Base-by-base conservation (phyloP, 2,113 vertebrate species). In the Carollia perspicillata region DNA sequence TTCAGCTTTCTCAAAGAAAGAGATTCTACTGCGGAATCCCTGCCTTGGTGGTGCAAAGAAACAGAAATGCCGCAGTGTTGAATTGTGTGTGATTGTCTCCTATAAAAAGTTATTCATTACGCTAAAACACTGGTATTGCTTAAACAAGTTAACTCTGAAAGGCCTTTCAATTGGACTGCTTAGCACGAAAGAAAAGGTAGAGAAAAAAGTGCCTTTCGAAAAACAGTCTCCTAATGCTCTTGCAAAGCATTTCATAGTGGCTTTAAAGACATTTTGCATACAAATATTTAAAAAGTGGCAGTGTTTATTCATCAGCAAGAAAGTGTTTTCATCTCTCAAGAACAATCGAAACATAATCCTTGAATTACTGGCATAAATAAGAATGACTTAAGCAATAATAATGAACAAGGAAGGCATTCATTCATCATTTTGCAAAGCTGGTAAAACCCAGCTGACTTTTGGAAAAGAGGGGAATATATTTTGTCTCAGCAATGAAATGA, bases 1-100 rank as follows among this genome's bases (percentile, higher is more conserved):
- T 98, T 98, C 98, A 98, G 98, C 98, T 98, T 99, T 99, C 98
- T 98, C 98, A 99, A 98, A 99, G 99, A 99, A 98, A 99, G 98
- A 99, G 98, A 96, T 98, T 98, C 98, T 98, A 98, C 98, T 97
- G 91, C 94, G 95, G 98, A 98, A 98, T 98, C 98, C 98, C 80
- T 2, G 96, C 98, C 96, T 93, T 98, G 98, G 96, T 88, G 96
- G 92, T 68, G 97, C 98, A 96, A 97, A 98, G 98, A 98, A 97
- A 98, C 94, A 98, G 98, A 98, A 98, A 98, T 98, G 98, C 97
- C 35, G 53, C 98, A 97, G 97, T 95, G 97, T 95, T 98, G 98
- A 98, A 97, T 97, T 97, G 97, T 91, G 97, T 84, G 93, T 83
- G 97, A 98, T 98, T 98, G 98, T 98, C 98, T 95, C 97, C 97